Percentiles rank a stretch among this genome's conserved stretches.
These are phyloP conservation scores for Sinocyclocheilus anophthalmus DNA, from an alignment of 2,113 vertebrate genomes.

Conservation along the genomic window DNA sequence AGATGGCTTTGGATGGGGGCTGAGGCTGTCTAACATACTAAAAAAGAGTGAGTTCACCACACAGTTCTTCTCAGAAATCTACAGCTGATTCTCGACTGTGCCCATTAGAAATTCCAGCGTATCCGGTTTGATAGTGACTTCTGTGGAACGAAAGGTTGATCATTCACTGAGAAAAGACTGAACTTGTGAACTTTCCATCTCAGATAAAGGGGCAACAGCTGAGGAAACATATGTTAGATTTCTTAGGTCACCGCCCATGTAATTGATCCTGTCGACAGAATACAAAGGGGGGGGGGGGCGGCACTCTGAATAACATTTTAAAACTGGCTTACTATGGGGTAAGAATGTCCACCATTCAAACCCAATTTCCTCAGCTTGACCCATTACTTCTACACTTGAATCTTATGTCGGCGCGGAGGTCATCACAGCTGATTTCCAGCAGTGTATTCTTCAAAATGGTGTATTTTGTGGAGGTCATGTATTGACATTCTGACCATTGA, in stretches of 20 bases:
- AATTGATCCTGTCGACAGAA: slow-evolving; percentile 26
- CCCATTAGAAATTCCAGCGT: slow-evolving; percentile 91
- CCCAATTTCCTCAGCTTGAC: not conserved
- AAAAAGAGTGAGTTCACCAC: slow-evolving; percentile 96
- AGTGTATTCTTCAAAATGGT: not conserved
- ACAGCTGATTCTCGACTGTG: slow-evolving; percentile 92
- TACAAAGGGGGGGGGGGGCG: too few species aligned
- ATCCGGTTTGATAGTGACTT: too few species aligned
- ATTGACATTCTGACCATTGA: not conserved
- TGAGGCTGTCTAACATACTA: slow-evolving; percentile 93
- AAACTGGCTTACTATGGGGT: not conserved
- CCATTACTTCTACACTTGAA: not conserved
- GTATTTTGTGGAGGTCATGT: not conserved
- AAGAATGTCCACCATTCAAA: not conserved
- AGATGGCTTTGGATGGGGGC: slow-evolving; percentile 86
- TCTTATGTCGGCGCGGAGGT: too few species aligned
- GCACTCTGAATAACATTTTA: slow-evolving; percentile 3
- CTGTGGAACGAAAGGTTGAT: slow-evolving; percentile 67
- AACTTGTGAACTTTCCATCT: not conserved
- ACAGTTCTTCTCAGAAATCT: slow-evolving; percentile 99
- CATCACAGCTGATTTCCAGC: too few species aligned
- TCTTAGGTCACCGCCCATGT: slow-evolving; percentile 13
- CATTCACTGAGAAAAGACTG: not conserved
- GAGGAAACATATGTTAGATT: slow-evolving; percentile 13
- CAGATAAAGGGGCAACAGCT: not conserved